Percentiles rank a stretch among this genome's conserved stretches.
These are phyloP conservation scores for Meteorus sp. DNA, from an alignment of 1,140 invertebrate species.

Conservation along the genomic window DNA sequence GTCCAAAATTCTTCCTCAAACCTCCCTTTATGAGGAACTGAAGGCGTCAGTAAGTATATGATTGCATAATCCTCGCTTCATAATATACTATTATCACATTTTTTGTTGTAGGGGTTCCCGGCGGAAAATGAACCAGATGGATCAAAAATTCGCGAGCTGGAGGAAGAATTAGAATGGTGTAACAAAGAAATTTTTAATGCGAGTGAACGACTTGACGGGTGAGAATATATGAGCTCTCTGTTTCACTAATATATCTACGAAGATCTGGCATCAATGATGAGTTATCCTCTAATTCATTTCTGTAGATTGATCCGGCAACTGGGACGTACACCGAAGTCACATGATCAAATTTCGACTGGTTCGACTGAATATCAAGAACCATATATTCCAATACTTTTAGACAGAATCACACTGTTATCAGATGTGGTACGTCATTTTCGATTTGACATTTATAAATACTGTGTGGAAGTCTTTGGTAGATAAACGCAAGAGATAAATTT, in stretches of 20 bases:
- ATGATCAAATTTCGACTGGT: background rate
- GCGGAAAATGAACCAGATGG: constrained; percentile 13
- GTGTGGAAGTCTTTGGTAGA: background rate
- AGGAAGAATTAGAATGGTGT: constrained; percentile 31
- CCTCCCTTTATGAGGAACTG: constrained; percentile 34
- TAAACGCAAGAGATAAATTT: constrained; percentile 8
- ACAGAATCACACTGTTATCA: constrained; percentile 1
- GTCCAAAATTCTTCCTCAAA: constrained; percentile 1
- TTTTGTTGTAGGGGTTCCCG: constrained; percentile 35
- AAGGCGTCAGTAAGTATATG: constrained; percentile 34
- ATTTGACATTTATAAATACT: background rate
- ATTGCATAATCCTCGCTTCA: background rate
- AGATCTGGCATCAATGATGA: too few relatives aligned
- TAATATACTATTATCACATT: background rate
- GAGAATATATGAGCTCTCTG: background rate
- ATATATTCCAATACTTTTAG: constrained; percentile 6
- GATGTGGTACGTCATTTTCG: background rate
- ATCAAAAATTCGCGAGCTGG: constrained; percentile 25
- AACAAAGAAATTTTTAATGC: constrained; percentile 28
- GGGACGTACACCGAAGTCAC: background rate
- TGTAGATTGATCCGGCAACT: too few relatives aligned
- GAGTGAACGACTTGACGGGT: constrained; percentile 29
- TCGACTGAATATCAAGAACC: background rate
- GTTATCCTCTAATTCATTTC: too few relatives aligned
- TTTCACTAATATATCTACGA: too few relatives aligned